Percentiles rank a stretch among this genome's conserved stretches.
These are phyloP conservation scores for Diorhabda elongata DNA, from an alignment of 1,140 invertebrate genomes.

Conservation along the genomic window DNA sequence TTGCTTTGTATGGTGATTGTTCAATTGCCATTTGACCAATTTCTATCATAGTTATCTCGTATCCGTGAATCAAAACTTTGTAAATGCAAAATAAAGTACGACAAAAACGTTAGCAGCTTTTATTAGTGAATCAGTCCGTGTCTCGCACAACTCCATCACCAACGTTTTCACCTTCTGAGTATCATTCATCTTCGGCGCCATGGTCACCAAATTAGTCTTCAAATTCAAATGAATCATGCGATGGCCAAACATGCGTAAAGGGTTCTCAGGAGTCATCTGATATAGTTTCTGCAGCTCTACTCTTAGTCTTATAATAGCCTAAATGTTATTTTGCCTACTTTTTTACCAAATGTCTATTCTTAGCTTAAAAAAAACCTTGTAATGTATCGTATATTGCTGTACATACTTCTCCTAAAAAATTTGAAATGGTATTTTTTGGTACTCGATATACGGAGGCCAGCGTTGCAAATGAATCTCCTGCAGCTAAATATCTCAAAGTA, in stretches of 20 bases:
- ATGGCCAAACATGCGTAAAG: too few relatives aligned
- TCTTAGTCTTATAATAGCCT: too few relatives aligned
- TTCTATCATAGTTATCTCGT: too few relatives aligned
- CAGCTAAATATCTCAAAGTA: conserved; percentile 6
- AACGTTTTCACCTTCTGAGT: conserved; percentile 19
- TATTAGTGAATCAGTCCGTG: conserved; percentile 13
- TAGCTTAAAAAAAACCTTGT: too few relatives aligned
- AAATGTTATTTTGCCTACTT: too few relatives aligned
- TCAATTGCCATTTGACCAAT: too few relatives aligned
- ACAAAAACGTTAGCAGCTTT: conserved; percentile 27
- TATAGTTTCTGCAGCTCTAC: too few relatives aligned
- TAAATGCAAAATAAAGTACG: conserved; percentile 23
- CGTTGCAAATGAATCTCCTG: neutral
- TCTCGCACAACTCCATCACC: conserved; percentile 19
- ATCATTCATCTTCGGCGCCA: conserved; percentile 15
- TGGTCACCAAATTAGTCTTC: conserved; percentile 1
- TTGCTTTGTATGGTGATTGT: too few relatives aligned
- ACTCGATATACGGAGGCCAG: neutral
- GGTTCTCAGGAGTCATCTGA: too few relatives aligned
- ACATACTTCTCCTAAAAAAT: neutral
- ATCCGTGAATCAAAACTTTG: too few relatives aligned
- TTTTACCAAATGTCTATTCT: too few relatives aligned
- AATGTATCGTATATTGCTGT: neutral
- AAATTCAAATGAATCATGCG: too few relatives aligned
- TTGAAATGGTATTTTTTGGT: conserved; percentile 8